Conservation (phyloP, 2,888 invertebrate species). For the Melanostoma mellinum region DNA sequence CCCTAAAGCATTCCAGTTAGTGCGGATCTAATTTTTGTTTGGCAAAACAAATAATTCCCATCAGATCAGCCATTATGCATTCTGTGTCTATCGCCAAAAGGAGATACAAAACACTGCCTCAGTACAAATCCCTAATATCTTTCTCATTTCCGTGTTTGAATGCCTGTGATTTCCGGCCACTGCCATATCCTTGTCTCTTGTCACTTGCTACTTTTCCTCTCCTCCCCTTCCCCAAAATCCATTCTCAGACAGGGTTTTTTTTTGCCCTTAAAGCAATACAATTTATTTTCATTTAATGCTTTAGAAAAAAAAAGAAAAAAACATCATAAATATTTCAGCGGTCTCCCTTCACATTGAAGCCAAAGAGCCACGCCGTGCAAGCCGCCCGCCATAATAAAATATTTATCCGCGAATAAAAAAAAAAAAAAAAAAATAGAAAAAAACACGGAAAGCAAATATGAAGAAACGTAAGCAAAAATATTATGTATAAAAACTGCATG, state of each 20-base stretch:
- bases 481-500: constrained; percentile 46
- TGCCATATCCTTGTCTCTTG: constrained; percentile 64
- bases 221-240: not conserved
- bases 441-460: not conserved
- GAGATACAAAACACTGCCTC: constrained; percentile 12
- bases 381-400: constrained; percentile 62
- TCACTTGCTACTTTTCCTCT: constrained; percentile 24
- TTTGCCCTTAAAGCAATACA: constrained; percentile 48
- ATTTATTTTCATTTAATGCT: constrained; percentile 70
- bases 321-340: constrained; percentile 67
- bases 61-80: constrained; percentile 57
- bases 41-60: constrained; percentile 46
- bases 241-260: not conserved
- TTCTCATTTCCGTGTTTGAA: constrained; percentile 71
- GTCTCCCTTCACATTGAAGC: constrained; percentile 21
- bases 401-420: constrained; percentile 61
- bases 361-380: not conserved
- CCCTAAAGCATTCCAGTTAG: constrained; percentile 6
- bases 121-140: constrained; percentile 63
- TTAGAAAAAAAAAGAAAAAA: constrained; percentile 47
- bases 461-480: no score
- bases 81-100: constrained; percentile 20
- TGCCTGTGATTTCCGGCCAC: constrained; percentile 72
- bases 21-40: constrained; percentile 49
- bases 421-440: not conserved